Evolutionary conservation across 2,888 invertebrate genomes (phyloP), one percentile per base, ranked within the genome.

Genomic region (Glyphotaelius pellucidus): DNA sequence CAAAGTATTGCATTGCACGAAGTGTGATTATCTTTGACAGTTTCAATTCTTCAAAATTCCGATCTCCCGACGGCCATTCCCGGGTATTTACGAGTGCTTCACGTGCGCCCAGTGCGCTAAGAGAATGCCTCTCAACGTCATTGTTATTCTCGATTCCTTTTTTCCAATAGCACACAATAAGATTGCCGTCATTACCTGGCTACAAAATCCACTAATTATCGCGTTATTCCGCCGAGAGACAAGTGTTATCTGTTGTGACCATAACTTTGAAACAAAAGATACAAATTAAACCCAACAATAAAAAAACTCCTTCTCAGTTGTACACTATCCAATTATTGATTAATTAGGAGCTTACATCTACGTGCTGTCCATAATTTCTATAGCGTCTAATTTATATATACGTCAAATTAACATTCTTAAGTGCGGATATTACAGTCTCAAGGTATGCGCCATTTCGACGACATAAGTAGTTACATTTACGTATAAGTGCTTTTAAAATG

Each of bases 141-240:
- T 89, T 89, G 88, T 89, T 35, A 80, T 89, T 32, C 42, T 47
- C 25, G 30, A 25, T 86, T 25, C 25, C 19, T 90, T 91, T 92
- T 92, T 87, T 89, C 30, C 31, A 47, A 47, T 91, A 38, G 92
- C 80, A 47, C 89, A 93, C 93, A 93, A 93, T 93, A 86, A 91
- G 89, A 93, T 92, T 93, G 92, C 85, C 81, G 84, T 93, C 93
- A 91, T 93, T 93, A 92, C 42, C 47, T 25, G 81, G 31, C 32
- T 91, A 83, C 89, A 32, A 89, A 89, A 90, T 88, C 42, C 67
- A 91, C 91, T 93, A 92, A 93, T 93, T 93, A 90, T 90, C 42
- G 79, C n/a, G 80, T 32, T 81, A 90, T 85, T 31, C 14, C 19
- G 87, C 31, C 47, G 32, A 88, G 92, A 89, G 91, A 84, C 92